phyloP scores from a whole-genome alignment of 2,888 invertebrate genomes.

The Drosophila differens region DNA sequence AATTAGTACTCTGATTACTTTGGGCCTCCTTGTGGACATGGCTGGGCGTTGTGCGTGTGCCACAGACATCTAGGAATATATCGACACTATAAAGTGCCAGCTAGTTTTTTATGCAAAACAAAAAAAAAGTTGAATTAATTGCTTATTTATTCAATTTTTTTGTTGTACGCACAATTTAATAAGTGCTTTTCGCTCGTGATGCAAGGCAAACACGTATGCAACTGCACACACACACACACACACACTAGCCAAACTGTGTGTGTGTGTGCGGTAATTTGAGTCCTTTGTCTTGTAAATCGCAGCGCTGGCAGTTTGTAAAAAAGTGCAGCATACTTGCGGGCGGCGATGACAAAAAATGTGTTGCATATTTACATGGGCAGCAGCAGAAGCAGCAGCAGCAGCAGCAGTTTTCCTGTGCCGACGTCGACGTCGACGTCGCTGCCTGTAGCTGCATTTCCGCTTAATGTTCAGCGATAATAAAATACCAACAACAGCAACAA shows the following conservation, averaged over 20 bases:
- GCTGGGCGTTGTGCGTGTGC: not conserved
- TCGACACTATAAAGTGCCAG: not conserved
- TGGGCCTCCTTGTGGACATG: not conserved
- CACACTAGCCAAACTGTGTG: conserved; percentile 7
- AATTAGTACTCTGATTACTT: not conserved
- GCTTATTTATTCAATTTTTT: conserved; percentile 6
- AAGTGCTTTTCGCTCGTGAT: conserved; percentile 19
- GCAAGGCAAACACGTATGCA: conserved; percentile 29
- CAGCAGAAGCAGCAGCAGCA: conserved; percentile 8
- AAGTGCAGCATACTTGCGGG: conserved; percentile 74
- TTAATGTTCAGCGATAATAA: conserved; percentile 84
- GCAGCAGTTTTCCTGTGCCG: conserved; percentile 28
- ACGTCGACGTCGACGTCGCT: conserved; percentile 39
- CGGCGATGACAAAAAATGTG: conserved; percentile 47
- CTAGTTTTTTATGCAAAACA: not conserved
- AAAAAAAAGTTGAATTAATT: conserved; percentile 18
- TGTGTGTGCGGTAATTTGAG: conserved; percentile 41
- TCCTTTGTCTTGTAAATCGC: conserved; percentile 59
- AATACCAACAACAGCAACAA: conserved; percentile 62
- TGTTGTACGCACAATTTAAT: conserved; percentile 15
- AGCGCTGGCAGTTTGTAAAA: conserved; percentile 36
- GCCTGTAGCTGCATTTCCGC: conserved; percentile 80
- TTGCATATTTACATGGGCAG: conserved; percentile 52
- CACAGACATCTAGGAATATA: not conserved
- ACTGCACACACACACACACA: not conserved